Evolutionary conservation across 2,113 vertebrate genomes (phyloP).

Genomic region (Gymnogyps californianus): DNA sequence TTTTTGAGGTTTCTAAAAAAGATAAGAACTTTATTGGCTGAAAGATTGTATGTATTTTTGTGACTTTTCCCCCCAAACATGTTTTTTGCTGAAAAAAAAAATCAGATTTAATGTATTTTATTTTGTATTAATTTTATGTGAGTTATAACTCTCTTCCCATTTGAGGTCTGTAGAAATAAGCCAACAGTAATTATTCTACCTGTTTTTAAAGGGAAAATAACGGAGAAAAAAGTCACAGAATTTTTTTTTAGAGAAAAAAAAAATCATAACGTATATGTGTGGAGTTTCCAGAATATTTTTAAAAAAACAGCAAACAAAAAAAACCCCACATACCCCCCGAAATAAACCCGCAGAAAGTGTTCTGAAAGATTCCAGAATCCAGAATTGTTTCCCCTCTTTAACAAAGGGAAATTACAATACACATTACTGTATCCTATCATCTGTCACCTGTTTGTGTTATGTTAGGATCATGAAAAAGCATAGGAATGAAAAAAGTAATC

Average conservation of each 20-base stretch:
- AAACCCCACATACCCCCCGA: rapidly evolving
- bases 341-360: not conserved
- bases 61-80: not conserved
- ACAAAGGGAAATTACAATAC: not conserved
- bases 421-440: not conserved
- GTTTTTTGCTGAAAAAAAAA: not conserved
- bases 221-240: not conserved
- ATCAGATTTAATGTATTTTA: not conserved
- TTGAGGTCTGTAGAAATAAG: not conserved
- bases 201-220: not conserved
- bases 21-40: not conserved
- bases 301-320: not conserved
- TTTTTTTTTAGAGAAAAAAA: not conserved
- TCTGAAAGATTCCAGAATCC: not conserved
- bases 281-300: not conserved
- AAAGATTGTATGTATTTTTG: not conserved
- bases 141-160: not conserved
- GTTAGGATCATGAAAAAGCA: not conserved
- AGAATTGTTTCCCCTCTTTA: not conserved
- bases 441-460: not conserved
- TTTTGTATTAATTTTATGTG: not conserved
- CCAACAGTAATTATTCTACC: not conserved
- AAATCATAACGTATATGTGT: not conserved
- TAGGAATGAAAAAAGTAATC: not conserved
- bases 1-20: not conserved